Conservation (phyloP, 2,113 vertebrate genomes). For the Scopus umbretta region DNA sequence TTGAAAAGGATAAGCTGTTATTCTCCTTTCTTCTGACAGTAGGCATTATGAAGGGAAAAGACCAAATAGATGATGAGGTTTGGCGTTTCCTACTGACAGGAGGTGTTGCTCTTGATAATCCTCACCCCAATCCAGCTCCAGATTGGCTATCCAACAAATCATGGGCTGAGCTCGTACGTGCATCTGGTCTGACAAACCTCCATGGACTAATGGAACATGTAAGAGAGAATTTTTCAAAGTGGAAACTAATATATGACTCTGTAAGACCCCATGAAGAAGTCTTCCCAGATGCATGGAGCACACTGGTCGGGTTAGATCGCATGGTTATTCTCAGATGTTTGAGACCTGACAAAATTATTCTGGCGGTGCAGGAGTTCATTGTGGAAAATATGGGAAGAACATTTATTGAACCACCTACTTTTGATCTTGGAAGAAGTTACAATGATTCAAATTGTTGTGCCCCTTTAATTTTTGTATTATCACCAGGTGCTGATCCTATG, state of each 20-base stretch:
- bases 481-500: conserved; percentile 90
- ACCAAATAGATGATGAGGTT: conserved; percentile 71
- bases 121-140: conserved; percentile 82
- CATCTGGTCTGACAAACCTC: conserved; percentile 76
- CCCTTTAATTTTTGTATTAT: conserved; percentile 89
- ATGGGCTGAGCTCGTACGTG: conserved; percentile 86
- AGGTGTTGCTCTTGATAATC: conserved; percentile 88
- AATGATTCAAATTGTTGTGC: conserved; percentile 86
- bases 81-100: conserved; percentile 91
- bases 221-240: conserved; percentile 53
- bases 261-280: conserved; percentile 76
- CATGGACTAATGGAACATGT: conserved; percentile 77
- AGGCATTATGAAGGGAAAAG: conserved; percentile 84
- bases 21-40: conserved; percentile 89
- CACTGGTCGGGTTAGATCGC: conserved; percentile 71
- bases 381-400: conserved; percentile 78
- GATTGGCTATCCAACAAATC: conserved; percentile 89
- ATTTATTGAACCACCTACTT: conserved; percentile 87
- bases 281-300: conserved; percentile 77
- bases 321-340: conserved; percentile 87
- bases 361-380: conserved; percentile 83
- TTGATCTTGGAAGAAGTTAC: conserved; percentile 88
- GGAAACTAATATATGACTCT: conserved; percentile 88
- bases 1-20: conserved; percentile 92
- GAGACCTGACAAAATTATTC: conserved; percentile 88